Conservation (phyloP, 1,140 invertebrate species). For the Drosophila micromelanica region DNA sequence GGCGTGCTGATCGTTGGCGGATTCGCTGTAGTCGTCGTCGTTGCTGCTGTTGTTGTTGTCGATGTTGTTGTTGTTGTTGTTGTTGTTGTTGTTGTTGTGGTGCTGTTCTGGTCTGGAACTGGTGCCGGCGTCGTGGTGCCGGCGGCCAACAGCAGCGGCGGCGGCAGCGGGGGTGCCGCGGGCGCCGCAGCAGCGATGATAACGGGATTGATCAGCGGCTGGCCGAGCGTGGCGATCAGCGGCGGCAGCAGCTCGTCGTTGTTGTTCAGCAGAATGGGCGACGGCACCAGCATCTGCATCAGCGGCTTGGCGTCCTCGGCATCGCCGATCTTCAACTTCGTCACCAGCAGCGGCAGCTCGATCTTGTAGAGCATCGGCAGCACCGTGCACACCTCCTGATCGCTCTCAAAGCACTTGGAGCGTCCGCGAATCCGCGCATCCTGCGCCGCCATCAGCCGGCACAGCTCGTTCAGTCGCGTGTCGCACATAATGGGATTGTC, state of each 20-base stretch:
- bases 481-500: slow-evolving; percentile 92
- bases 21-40: slow-evolving; percentile 16
- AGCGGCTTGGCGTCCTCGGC: slow-evolving; percentile 61
- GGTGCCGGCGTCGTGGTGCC: slow-evolving; percentile 13
- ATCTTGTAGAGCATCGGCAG: slow-evolving; percentile 84
- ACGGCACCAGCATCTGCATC: slow-evolving; percentile 62
- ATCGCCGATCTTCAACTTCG: slow-evolving; percentile 50
- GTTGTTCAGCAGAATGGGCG: slow-evolving; percentile 63
- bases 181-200: slow-evolving; percentile 76
- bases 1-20: slow-evolving; percentile 14
- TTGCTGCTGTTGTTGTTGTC: slow-evolving; percentile 33
- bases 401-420: slow-evolving; percentile 85
- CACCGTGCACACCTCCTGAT: slow-evolving; percentile 85
- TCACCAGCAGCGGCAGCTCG: slow-evolving; percentile 61
- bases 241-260: slow-evolving; percentile 84
- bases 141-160: too few species aligned
- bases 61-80: slow-evolving; percentile 14
- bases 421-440: slow-evolving; percentile 89
- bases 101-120: background rate
- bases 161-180: too few species aligned
- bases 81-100: slow-evolving; percentile 11
- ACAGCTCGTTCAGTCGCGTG: slow-evolving; percentile 88
- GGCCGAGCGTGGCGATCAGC: slow-evolving; percentile 84
- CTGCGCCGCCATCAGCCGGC: slow-evolving; percentile 88
- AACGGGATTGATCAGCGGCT: slow-evolving; percentile 85